A percentile compares a stretch with the other conserved stretches of the same genome.
These are phyloP conservation scores for Eristalinus sepulchralis DNA, from an alignment of 2,888 invertebrate species.

Conservation along the genomic window DNA sequence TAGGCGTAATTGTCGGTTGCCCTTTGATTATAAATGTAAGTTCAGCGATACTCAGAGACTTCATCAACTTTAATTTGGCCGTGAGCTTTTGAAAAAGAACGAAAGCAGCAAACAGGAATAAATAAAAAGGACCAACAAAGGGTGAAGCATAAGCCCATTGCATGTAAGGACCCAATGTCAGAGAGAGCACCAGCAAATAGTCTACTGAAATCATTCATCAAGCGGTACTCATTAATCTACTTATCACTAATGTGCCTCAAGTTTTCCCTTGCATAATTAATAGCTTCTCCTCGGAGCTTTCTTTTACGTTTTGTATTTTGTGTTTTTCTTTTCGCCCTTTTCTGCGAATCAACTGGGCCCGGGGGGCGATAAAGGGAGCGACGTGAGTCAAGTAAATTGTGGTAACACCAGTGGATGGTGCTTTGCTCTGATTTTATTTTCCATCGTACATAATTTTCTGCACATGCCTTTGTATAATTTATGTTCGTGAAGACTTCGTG, in stretches of 20 bases:
- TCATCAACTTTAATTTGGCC: not conserved
- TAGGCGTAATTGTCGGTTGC: not conserved
- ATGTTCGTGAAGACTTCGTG: not conserved
- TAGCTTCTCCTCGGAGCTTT: constrained; percentile 24
- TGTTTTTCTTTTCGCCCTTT: not conserved
- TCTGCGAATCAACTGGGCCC: not conserved
- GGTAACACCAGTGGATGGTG: not conserved
- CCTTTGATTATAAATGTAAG: not conserved
- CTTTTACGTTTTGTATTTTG: constrained; percentile 4
- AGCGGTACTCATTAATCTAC: constrained; percentile 46
- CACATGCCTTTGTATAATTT: not conserved
- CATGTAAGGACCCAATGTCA: constrained; percentile 6
- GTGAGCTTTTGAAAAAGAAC: not conserved
- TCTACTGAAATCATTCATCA: constrained; percentile 30
- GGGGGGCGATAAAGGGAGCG: not conserved
- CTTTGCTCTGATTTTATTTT: not conserved
- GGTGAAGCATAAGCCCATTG: constrained; percentile 5
- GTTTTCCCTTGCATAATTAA: constrained; percentile 46
- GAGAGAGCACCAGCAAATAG: not conserved
- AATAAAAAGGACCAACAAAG: not conserved
- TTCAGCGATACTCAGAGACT: not conserved
- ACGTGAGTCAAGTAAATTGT: not conserved
- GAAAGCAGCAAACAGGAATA: not conserved
- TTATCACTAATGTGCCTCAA: constrained; percentile 38
- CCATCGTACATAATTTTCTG: not conserved